Evolutionary conservation across 2,113 vertebrate genomes (phyloP), one percentile per base, ranked within the genome.

Genomic region (Aegotheles bennettii): DNA sequence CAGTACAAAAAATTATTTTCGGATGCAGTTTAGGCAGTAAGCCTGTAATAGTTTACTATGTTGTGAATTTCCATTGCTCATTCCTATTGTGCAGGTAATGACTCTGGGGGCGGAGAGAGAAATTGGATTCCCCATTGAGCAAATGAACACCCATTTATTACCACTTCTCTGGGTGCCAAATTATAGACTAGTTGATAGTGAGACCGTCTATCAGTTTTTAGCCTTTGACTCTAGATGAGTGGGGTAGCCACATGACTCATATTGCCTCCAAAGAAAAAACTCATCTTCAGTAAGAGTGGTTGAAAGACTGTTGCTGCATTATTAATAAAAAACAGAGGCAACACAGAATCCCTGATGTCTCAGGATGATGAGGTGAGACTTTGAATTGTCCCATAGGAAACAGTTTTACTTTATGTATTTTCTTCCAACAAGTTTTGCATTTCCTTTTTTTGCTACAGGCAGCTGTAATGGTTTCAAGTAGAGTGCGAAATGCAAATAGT

Each of bases 361-460:
- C 81, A 90, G 47, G 80, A 92, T 67, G 80, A 97, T 88, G 78
- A 97, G 97, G 97, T 98, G 95, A 97, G 94, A 94, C 95, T 97
- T 93, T 82, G 76, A 95, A 47, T 86, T 78, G 43, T 91, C 77
- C 56, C 73, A 26, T 18, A 96, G 94, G 83, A 91, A 93, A 59
- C 8, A 21, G 68, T 84, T 97, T 73, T 50, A 76, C 94, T 94
- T 95, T 82, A 87, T 95, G 94, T 94, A 91, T 90, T 85, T 95
- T 78, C 76, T 96, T 67, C 70, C 89, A 83, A 28, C 45, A 69
- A 73, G 80, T 89, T 92, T 87, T 95, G 84, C 53, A 31, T 87
- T 96, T 95, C 70, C 78, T 94, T 92, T 94, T n/a, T 67, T 94
- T 91, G 94, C 95, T 92, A 83, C 40, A 85, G 86, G 91, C 93